Percentiles rank a stretch among this genome's conserved stretches.
phyloP scores from a whole-genome alignment of 1,140 invertebrate genomes.

The Holotrichia oblita region DNA sequence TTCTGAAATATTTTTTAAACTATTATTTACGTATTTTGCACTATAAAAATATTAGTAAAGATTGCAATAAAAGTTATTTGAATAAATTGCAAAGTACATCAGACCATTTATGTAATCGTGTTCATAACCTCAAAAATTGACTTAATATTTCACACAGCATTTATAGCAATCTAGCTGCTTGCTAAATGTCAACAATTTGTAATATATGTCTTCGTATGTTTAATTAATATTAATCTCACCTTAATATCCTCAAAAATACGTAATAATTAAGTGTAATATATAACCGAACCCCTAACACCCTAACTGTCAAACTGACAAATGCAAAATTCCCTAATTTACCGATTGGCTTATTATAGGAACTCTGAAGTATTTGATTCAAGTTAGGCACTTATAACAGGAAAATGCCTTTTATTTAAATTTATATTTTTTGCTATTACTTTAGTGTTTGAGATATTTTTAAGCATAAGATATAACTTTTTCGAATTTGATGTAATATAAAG shows the following conservation, averaged over 20 bases:
- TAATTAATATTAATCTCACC: background rate
- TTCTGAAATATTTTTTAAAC: slow-evolving; percentile 11
- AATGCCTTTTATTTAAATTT: too few species aligned
- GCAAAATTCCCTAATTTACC: background rate
- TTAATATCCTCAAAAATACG: background rate
- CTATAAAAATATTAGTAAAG: background rate
- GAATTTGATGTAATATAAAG: too few species aligned
- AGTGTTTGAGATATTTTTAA: too few species aligned
- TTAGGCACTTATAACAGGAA: too few species aligned
- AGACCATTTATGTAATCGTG: slow-evolving; percentile 28
- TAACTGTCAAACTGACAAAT: background rate
- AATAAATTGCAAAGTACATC: background rate
- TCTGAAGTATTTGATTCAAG: too few species aligned
- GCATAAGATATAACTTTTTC: too few species aligned
- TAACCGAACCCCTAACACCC: background rate
- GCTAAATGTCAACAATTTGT: too few species aligned
- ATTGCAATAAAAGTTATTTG: background rate
- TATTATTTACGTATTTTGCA: background rate
- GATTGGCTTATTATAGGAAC: too few species aligned
- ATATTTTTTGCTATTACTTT: too few species aligned
- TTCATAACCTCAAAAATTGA: slow-evolving; percentile 11
- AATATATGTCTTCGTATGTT: background rate
- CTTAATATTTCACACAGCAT: too few species aligned
- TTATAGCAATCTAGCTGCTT: too few species aligned
- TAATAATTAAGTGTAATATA: background rate